Evolutionary conservation across 2,797 vertebrate genomes (phyloP), one percentile per base, ranked within the genome.

Genomic region (Centroberyx gerrardi): DNA sequence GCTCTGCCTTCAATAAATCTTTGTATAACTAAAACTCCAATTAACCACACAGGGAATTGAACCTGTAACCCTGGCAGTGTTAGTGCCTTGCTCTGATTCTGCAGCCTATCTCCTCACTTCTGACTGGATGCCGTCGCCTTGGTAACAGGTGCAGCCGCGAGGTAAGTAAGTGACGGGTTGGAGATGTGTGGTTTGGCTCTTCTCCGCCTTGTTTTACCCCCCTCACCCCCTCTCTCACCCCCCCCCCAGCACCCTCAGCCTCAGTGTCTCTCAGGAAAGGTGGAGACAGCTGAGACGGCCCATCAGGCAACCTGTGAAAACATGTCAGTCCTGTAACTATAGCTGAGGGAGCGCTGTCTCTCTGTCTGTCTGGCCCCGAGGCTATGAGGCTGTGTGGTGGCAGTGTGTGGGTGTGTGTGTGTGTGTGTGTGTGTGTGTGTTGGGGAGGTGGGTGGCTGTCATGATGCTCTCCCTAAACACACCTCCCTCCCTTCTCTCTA

Each of bases 281-380:
- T 44, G 61, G 44, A 64, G 70, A 63, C 51, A 17, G 60, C 42
- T 54, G 63, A 51, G 53, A 72, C 51, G 31, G 51, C 42, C 33
- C 48, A 56, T 73, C 40, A 71, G 51, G 56, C 28, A 36, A 78
- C 76, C 53, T 76, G 75, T 62, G 49, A 72, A 76, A 72, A 82
- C 68, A 82, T n/a, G 72, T 63, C 67, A 40, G 46, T 27, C 54
- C 29, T 52, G 27, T 12, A 64, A 58, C 52, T 29, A 44, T 28
- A 42, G 63, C 53, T 64, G 62, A 66, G 8, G 14, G 65, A 56
- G 44, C 12, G 31, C 49, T 59, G 64, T 48, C n/a, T 62, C 29
- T 62, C n/a, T 62, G 67, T 17, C 40, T 62, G 22, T 38, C 18
- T 15, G 38, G 38, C 38, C 58, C 70, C 13, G 36, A 42, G 60